phyloP scores from a whole-genome alignment of 2,797 vertebrate genomes.

The Lagodon rhomboides region DNA sequence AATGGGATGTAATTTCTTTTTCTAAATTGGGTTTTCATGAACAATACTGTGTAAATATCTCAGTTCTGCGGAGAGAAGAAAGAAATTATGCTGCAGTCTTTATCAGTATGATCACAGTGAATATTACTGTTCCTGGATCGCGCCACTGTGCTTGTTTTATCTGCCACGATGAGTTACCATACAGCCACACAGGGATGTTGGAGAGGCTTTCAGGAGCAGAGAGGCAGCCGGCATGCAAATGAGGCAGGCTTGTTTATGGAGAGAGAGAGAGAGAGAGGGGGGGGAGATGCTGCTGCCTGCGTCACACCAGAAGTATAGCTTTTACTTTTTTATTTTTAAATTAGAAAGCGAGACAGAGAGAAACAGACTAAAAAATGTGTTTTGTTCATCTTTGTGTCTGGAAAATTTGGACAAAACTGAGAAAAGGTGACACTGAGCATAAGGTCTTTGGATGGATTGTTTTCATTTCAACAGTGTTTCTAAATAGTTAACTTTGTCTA shows the following conservation, averaged over 20 bases:
- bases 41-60: slow-evolving; percentile 46
- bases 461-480: slow-evolving; percentile 5
- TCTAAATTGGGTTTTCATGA: slow-evolving; percentile 45
- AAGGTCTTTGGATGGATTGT: background rate
- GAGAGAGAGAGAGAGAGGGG: slow-evolving; percentile 15
- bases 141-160: slow-evolving; percentile 49
- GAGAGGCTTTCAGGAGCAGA: slow-evolving; percentile 41
- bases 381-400: background rate
- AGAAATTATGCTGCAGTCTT: slow-evolving; percentile 20
- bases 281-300: slow-evolving; percentile 16
- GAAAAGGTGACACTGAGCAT: background rate
- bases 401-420: background rate
- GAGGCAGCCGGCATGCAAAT: slow-evolving; percentile 57
- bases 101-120: slow-evolving; percentile 47
- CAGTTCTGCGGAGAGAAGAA: slow-evolving; percentile 20
- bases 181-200: slow-evolving; percentile 40
- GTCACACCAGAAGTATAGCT: background rate
- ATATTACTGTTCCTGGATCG: slow-evolving; percentile 36
- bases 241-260: slow-evolving; percentile 27
- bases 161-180: slow-evolving; percentile 37
- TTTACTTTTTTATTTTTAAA: slow-evolving; percentile 16
- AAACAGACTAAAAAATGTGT: background rate
- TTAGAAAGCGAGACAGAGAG: background rate
- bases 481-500: background rate
- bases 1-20: slow-evolving; percentile 42